These are phyloP conservation scores for Alectoris magna DNA, from an alignment of 2,797 vertebrate genomes.

Conservation along the genomic window DNA sequence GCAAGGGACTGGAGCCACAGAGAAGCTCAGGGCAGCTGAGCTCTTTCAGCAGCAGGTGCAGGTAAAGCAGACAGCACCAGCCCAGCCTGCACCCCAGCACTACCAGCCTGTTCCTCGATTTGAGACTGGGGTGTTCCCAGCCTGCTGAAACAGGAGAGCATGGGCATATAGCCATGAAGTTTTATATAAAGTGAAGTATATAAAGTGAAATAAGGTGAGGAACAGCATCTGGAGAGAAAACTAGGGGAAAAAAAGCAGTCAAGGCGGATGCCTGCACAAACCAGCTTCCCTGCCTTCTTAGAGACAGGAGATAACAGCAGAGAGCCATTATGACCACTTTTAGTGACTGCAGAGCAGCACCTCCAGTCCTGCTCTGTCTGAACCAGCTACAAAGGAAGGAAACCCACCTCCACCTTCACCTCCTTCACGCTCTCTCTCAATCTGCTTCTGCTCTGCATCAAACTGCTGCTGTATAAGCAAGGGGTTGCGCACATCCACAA, in stretches of 20 bases:
- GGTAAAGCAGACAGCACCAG: not conserved
- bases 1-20: not conserved
- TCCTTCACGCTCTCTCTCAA: rapidly evolving
- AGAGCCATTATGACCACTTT: not conserved
- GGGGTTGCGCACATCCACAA: not conserved
- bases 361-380: not conserved
- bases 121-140: rapidly evolving
- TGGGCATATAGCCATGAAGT: rapidly evolving
- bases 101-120: not conserved
- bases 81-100: not conserved
- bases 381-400: not conserved
- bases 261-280: not conserved
- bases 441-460: not conserved
- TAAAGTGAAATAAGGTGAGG: not conserved
- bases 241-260: not conserved
- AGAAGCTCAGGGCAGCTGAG: rapidly evolving
- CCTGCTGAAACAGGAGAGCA: not conserved
- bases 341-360: not conserved
- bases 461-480: not conserved
- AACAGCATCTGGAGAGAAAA: not conserved
- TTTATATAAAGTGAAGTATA: not conserved
- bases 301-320: not conserved
- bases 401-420: slow-evolving; percentile 21
- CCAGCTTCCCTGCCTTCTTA: not conserved
- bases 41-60: not conserved